phyloP scores from a whole-genome alignment of 2,888 invertebrate genomes.

The Petrolisthes cinctipes region DNA sequence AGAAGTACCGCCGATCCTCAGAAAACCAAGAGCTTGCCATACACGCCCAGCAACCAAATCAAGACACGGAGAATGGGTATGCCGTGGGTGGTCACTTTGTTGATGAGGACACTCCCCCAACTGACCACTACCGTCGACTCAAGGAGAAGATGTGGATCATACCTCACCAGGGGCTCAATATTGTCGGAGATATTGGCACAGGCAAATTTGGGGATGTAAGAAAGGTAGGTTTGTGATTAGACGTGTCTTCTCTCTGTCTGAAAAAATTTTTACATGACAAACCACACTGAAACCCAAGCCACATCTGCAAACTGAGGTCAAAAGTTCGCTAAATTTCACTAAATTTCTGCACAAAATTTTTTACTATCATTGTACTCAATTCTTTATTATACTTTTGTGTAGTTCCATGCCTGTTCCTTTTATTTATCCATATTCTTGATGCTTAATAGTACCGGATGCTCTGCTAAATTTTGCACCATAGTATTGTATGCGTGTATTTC shows the following conservation, averaged over 20 bases:
- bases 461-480: background rate
- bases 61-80: slow-evolving; percentile 59
- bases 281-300: background rate
- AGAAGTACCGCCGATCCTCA: slow-evolving; percentile 44
- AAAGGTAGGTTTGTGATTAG: slow-evolving; percentile 70
- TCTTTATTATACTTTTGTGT: background rate
- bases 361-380: background rate
- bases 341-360: background rate
- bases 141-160: slow-evolving; percentile 82
- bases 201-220: slow-evolving; percentile 85
- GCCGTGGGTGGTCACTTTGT: slow-evolving; percentile 58
- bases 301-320: background rate
- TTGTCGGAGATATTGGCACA: slow-evolving; percentile 76
- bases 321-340: background rate
- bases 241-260: background rate
- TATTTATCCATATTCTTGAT: background rate
- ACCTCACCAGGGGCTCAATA: slow-evolving; percentile 81
- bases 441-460: too few species aligned
- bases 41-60: slow-evolving; percentile 56
- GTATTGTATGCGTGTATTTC: background rate
- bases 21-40: slow-evolving; percentile 60
- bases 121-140: slow-evolving; percentile 81
- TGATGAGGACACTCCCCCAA: slow-evolving; percentile 70
- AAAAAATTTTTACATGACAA: background rate
- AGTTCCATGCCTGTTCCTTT: background rate